Evolutionary conservation across 2,888 invertebrate species (phyloP), one percentile per base, ranked within the genome.

Genomic region (Macaria liturata): DNA sequence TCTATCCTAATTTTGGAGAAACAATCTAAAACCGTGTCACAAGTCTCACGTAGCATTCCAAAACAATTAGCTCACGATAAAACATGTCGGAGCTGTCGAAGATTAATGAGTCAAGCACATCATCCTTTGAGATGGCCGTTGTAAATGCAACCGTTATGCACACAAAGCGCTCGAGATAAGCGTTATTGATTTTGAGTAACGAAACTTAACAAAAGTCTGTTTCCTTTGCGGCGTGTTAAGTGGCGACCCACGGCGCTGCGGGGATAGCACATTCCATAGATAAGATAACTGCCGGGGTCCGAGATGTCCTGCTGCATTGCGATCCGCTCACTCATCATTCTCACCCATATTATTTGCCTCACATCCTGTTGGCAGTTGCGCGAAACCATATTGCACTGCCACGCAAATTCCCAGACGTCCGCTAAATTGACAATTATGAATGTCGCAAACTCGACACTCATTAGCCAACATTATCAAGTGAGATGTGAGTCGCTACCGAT

Each of bases 191-290:
- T 87, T 83, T 82, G 74, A 75, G 76, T 78, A 81, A 86, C 84
- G 81, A 83, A 83, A 79, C 47, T 47, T 44, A 43, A 51, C 56
- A 57, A 59, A 60, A 60, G 55, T 34, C 46, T 46, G 78, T 78
- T 70, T 64, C 81, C 85, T 68, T 88, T 84, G 84, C 82, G 76
- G 76, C 75, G 65, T 71, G 82, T 79, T 88, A 88, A 88, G 88
- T 88, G 87, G 84, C 77, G 72, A 72, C 83, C 82, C 80, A 81
- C 76, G 67, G 76, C 74, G 72, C 69, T 70, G 74, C 50, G 80
- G 83, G 84, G 84, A 81, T 84, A 81, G 81, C 84, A 83, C 89
- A 91, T 91, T 91, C 90, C 79, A 70, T 49, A 88, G 88, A 89
- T 88, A 88, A 89, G 88, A 87, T 86, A 87, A 66, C 70, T 65